phyloP scores from a whole-genome alignment of 1,140 invertebrate genomes.

The Latrodectus geometricus region DNA sequence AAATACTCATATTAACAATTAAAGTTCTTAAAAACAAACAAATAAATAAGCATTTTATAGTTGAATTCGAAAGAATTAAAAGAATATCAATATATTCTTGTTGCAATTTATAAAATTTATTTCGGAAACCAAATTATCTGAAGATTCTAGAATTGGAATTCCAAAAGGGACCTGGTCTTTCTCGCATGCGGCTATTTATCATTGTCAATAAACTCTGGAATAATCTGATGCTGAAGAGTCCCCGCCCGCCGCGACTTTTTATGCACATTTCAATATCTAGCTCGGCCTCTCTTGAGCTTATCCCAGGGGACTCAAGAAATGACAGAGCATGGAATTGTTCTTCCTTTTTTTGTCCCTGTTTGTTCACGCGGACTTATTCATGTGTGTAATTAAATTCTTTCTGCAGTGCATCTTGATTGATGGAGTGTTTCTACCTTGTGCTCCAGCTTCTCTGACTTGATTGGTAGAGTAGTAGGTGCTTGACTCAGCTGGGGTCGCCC shows the following conservation, averaged over 20 bases:
- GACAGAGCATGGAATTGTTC: constrained; percentile 18
- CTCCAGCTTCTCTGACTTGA: constrained; percentile 16
- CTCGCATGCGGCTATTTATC: too few relatives aligned
- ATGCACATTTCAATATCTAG: neutral
- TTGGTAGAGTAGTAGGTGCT: constrained; percentile 32
- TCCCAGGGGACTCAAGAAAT: constrained; percentile 39
- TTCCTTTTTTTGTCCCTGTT: constrained; percentile 33
- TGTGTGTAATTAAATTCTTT: constrained; percentile 62
- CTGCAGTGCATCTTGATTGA: constrained; percentile 58
- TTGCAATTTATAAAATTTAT: too few relatives aligned
- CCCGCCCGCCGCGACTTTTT: neutral
- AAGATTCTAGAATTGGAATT: too few relatives aligned
- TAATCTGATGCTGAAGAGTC: too few relatives aligned
- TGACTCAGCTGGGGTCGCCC: constrained; percentile 52
- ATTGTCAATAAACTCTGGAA: too few relatives aligned
- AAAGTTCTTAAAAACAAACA: too few relatives aligned
- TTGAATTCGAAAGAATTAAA: too few relatives aligned
- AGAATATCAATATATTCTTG: too few relatives aligned
- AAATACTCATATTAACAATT: too few relatives aligned
- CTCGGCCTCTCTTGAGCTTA: neutral
- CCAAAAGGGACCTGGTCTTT: too few relatives aligned
- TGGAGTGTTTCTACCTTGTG: constrained; percentile 25
- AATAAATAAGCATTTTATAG: too few relatives aligned
- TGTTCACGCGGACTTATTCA: constrained; percentile 55
- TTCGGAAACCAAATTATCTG: too few relatives aligned